Conservation (phyloP, 1,140 invertebrate genomes). For the Drosophila nikananu region DNA sequence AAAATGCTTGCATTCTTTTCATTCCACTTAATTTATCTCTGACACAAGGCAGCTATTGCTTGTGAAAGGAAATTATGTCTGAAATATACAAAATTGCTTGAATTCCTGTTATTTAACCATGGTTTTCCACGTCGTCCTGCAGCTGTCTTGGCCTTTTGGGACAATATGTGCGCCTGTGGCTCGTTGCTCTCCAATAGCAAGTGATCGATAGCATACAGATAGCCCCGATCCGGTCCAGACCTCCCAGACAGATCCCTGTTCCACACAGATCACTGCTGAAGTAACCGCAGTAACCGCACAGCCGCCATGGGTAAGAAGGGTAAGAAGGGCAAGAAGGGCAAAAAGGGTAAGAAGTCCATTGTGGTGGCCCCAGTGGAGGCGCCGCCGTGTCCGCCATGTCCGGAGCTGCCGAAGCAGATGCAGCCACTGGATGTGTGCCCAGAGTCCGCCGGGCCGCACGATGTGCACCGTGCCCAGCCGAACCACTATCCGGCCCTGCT, state of each 20-base stretch:
- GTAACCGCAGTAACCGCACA: not conserved
- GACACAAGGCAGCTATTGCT: not conserved
- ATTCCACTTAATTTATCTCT: too few relatives aligned
- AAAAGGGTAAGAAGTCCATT: slow-evolving; percentile 35
- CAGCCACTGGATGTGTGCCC: slow-evolving; percentile 69
- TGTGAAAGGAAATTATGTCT: not conserved
- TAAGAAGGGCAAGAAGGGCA: slow-evolving; percentile 30
- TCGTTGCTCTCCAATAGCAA: slow-evolving; percentile 1
- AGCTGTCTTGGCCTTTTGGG: slow-evolving; percentile 1
- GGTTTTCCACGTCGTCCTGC: not conserved
- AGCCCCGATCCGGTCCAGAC: not conserved
- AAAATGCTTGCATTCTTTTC: too few relatives aligned
- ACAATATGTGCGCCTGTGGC: slow-evolving; percentile 13
- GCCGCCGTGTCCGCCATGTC: slow-evolving; percentile 58
- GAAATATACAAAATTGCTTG: not conserved
- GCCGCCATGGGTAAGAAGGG: slow-evolving; percentile 27
- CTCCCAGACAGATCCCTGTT: not conserved
- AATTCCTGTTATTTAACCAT: not conserved
- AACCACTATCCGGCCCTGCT: slow-evolving; percentile 79
- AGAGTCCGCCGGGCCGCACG: slow-evolving; percentile 61
- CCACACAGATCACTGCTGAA: not conserved
- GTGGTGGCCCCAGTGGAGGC: slow-evolving; percentile 14
- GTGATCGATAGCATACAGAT: slow-evolving; percentile 6
- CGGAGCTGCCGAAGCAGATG: slow-evolving; percentile 60
- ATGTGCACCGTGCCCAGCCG: slow-evolving; percentile 67